Evolutionary conservation across 2,113 vertebrate species (phyloP).

Genomic region (Mastomys coucha): DNA sequence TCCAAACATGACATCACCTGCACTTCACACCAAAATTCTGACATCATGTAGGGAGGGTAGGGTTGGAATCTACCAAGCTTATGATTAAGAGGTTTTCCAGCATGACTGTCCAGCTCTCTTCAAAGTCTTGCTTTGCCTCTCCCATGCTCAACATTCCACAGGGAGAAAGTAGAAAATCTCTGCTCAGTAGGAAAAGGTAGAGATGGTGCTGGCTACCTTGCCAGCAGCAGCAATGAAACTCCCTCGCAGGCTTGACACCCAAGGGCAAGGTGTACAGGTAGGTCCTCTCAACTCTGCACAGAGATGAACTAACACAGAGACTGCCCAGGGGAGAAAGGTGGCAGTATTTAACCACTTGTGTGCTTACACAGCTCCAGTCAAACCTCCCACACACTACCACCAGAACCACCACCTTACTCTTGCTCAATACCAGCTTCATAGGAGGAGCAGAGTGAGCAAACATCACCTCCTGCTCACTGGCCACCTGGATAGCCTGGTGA

Average conservation of each 20-base stretch:
- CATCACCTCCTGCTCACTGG: neutral
- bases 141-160: neutral
- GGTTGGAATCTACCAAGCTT: neutral
- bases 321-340: conserved; percentile 20
- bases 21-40: conserved; percentile 16
- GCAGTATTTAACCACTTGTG: conserved; percentile 63
- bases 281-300: neutral
- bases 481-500: neutral
- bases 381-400: neutral
- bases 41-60: neutral
- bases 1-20: neutral
- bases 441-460: neutral
- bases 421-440: conserved; percentile 56
- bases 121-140: neutral
- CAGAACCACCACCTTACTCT: neutral
- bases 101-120: neutral
- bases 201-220: neutral
- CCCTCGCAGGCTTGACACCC: neutral
- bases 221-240: neutral
- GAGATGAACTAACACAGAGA: neutral
- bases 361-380: neutral
- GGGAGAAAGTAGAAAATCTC: neutral
- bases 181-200: neutral
- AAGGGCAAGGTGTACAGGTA: neutral
- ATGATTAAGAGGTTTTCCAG: neutral